phyloP scores from a whole-genome alignment of 2,888 invertebrate species.

The Meta bourneti region DNA sequence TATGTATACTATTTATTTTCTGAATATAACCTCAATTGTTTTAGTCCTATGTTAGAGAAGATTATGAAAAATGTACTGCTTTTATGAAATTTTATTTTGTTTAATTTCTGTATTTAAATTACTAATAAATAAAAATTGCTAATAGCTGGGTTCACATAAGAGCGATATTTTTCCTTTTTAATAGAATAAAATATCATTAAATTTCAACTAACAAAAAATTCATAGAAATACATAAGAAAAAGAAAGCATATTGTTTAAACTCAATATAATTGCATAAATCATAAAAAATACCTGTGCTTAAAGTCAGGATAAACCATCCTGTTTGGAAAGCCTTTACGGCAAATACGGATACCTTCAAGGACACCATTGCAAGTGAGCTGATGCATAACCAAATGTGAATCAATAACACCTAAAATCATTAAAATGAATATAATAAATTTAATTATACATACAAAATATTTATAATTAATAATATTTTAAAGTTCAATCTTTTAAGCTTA shows the following conservation, averaged over 20 bases:
- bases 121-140: too few relatives aligned
- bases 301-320: slow-evolving; percentile 99
- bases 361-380: slow-evolving; percentile 99
- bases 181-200: not conserved
- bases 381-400: slow-evolving; percentile 99
- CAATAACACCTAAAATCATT: slow-evolving; percentile 90
- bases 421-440: not conserved
- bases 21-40: too few relatives aligned
- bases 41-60: too few relatives aligned
- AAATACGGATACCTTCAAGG: slow-evolving; percentile 99
- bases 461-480: too few relatives aligned
- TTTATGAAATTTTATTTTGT: too few relatives aligned
- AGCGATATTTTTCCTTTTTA: not conserved
- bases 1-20: too few relatives aligned
- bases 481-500: too few relatives aligned
- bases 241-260: not conserved
- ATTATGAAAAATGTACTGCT: too few relatives aligned
- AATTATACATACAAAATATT: too few relatives aligned
- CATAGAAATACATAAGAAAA: not conserved
- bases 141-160: too few relatives aligned
- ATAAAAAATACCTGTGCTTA: slow-evolving; percentile 94
- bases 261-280: not conserved
- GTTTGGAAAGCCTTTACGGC: slow-evolving; percentile 99
- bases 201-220: not conserved
- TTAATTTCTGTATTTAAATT: too few relatives aligned